phyloP scores from a whole-genome alignment of 2,113 vertebrate genomes.

The Nannospalax galili region DNA sequence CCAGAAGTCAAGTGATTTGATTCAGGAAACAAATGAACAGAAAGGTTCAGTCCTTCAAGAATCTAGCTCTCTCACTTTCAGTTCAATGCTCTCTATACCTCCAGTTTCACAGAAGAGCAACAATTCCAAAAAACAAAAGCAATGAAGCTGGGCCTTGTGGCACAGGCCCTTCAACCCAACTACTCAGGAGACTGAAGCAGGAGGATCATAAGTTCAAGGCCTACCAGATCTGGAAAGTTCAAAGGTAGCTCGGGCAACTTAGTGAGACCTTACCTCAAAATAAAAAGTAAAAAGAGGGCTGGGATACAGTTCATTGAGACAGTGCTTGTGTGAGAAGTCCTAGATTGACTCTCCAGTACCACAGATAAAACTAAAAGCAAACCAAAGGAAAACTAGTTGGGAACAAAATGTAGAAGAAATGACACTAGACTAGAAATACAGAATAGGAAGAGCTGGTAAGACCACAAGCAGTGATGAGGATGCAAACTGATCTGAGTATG shows the following conservation, averaged over 20 bases:
- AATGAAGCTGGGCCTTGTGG: background rate
- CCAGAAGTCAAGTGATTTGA: background rate
- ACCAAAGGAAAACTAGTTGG: background rate
- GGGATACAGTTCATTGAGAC: too few relatives aligned
- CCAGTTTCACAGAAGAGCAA: background rate
- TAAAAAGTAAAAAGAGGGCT: background rate
- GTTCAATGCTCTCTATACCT: background rate
- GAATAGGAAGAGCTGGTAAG: constrained; percentile 29
- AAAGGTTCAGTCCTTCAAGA: background rate
- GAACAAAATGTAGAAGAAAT: constrained; percentile 9
- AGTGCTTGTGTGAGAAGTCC: background rate
- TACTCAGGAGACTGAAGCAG: background rate
- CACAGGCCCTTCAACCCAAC: background rate
- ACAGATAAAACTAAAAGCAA: background rate
- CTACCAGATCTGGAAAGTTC: background rate
- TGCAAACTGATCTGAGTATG: constrained; percentile 15
- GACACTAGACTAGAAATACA: background rate
- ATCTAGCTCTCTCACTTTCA: background rate
- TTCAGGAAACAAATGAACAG: background rate
- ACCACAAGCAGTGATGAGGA: background rate
- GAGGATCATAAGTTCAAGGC: background rate
- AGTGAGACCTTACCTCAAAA: background rate
- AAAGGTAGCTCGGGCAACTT: background rate
- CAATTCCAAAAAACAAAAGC: constrained; percentile 46
- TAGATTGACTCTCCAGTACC: background rate